These are phyloP conservation scores for Lobophora halterata DNA, from an alignment of 2,888 invertebrate genomes.

Conservation along the genomic window DNA sequence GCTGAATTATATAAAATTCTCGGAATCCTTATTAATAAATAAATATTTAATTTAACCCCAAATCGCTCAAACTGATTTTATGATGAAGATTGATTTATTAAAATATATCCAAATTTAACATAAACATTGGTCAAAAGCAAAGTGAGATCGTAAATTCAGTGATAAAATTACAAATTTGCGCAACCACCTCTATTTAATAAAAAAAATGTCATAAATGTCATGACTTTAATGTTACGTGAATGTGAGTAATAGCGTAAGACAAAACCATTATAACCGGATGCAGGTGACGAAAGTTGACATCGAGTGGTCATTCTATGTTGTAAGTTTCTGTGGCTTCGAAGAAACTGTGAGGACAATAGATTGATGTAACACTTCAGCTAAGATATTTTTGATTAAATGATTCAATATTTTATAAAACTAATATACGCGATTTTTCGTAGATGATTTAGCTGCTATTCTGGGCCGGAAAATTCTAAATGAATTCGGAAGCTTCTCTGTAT, in stretches of 20 bases:
- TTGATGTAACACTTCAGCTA: slow-evolving; percentile 13
- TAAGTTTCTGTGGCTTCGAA: slow-evolving; percentile 4
- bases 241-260: slow-evolving; percentile 22
- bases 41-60: slow-evolving; percentile 1
- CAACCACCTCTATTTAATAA: slow-evolving; percentile 13
- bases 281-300: slow-evolving; percentile 14
- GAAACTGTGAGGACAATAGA: slow-evolving; percentile 11
- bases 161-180: slow-evolving; percentile 13
- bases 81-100: too few relatives aligned
- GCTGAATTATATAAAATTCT: too few relatives aligned
- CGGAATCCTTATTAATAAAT: too few relatives aligned
- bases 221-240: slow-evolving; percentile 20
- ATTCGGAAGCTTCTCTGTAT: too few relatives aligned
- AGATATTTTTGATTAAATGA: slow-evolving; percentile 1
- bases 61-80: slow-evolving; percentile 1
- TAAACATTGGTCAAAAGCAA: slow-evolving; percentile 20
- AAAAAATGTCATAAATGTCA: slow-evolving; percentile 28
- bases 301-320: slow-evolving; percentile 9
- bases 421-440: too few relatives aligned
- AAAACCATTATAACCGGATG: slow-evolving; percentile 26
- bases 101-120: slow-evolving; percentile 7
- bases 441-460: too few relatives aligned
- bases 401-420: too few relatives aligned
- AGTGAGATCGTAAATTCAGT: slow-evolving; percentile 21
- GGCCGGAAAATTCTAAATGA: too few relatives aligned